phyloP scores from a whole-genome alignment of 2,113 vertebrate species.

The Caranx melampygus region DNA sequence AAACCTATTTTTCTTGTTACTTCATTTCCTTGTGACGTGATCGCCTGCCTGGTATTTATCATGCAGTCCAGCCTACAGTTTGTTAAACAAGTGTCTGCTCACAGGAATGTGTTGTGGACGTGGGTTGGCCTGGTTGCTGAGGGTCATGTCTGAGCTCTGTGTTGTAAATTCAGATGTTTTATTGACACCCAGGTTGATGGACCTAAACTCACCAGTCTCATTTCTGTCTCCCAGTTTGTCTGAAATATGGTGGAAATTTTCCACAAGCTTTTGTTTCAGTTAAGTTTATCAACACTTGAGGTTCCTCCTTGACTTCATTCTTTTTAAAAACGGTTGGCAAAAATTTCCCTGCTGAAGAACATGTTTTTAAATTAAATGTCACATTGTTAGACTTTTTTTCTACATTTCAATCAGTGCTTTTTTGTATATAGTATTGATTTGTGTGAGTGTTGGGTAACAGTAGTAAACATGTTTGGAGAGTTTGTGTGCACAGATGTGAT shows the following conservation, averaged over 20 bases:
- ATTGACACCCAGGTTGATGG: conserved; percentile 34
- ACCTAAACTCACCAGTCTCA: conserved; percentile 39
- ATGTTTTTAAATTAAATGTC: conserved; percentile 62
- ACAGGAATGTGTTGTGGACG: not conserved
- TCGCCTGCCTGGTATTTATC: conserved; percentile 27
- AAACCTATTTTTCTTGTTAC: not conserved
- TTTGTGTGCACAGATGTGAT: conserved; percentile 23
- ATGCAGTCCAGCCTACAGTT: conserved; percentile 5
- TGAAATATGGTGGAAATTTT: not conserved
- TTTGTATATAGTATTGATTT: conserved; percentile 41
- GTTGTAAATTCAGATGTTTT: conserved; percentile 46
- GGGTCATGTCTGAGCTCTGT: conserved; percentile 10
- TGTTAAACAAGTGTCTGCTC: conserved; percentile 18
- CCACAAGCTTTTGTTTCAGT: not conserved
- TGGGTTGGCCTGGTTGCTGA: not conserved
- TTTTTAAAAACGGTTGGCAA: conserved; percentile 23
- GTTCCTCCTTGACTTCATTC: not conserved
- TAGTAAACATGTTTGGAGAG: conserved; percentile 49
- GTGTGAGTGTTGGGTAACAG: conserved; percentile 43
- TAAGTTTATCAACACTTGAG: conserved; percentile 15
- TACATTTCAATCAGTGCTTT: conserved; percentile 16
- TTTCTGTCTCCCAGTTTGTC: conserved; percentile 17
- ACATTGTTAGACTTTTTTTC: conserved; percentile 24
- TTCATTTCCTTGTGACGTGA: conserved; percentile 30
- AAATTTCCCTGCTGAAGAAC: conserved; percentile 15